phyloP scores from a whole-genome alignment of 2,797 vertebrate species.

The Gorsachius magnificus region DNA sequence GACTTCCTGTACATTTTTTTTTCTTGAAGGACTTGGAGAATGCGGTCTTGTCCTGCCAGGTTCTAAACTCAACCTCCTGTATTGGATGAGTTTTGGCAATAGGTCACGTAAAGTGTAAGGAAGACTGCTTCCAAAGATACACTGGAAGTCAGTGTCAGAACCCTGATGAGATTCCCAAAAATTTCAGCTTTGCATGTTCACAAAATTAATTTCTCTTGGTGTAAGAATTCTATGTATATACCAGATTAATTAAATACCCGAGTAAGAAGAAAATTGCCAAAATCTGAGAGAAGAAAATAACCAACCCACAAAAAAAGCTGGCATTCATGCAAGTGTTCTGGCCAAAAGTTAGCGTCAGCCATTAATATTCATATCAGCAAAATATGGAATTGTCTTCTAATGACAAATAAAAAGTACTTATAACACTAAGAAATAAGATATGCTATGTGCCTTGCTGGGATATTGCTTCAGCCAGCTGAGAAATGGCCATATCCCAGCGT shows the following conservation, averaged over 20 bases:
- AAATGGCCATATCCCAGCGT: slow-evolving; percentile 16
- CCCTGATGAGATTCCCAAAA: background rate
- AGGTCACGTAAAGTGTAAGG: background rate
- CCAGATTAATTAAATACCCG: background rate
- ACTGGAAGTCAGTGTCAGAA: background rate
- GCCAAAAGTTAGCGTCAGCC: background rate
- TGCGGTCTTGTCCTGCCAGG: background rate
- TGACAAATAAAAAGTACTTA: slow-evolving; percentile 13
- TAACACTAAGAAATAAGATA: background rate
- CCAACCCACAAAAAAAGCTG: background rate
- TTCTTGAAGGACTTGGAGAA: background rate
- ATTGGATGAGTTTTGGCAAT: background rate
- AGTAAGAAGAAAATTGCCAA: background rate
- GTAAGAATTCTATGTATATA: background rate
- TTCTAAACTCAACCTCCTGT: background rate
- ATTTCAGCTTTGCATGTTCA: background rate
- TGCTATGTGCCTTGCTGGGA: slow-evolving; percentile 5
- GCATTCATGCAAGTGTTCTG: background rate
- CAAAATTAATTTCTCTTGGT: background rate
- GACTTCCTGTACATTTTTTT: background rate
- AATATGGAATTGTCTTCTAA: background rate
- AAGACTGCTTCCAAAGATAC: background rate
- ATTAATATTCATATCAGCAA: background rate
- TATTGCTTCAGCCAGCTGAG: slow-evolving; percentile 9
- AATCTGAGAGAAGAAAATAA: background rate